phyloP scores from a whole-genome alignment of 2,113 vertebrate species.

The Anser cygnoides region DNA sequence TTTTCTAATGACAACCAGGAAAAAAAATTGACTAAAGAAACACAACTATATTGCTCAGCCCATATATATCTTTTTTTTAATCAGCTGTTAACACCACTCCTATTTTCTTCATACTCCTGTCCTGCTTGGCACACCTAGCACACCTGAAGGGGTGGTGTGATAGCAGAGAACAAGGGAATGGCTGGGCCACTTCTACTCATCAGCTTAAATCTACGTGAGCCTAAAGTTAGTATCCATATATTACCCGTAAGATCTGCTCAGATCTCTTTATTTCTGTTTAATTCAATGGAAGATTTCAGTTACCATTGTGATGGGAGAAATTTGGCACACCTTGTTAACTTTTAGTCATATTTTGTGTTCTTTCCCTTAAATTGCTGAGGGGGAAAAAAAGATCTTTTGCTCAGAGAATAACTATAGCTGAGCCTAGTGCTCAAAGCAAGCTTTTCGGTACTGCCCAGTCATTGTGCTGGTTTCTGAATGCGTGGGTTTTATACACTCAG shows the following conservation, averaged over 20 bases:
- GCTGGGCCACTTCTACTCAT: not conserved
- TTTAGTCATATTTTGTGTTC: not conserved
- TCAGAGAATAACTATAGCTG: not conserved
- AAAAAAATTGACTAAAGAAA: not conserved
- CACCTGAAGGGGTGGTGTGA: not conserved
- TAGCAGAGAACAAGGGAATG: not conserved
- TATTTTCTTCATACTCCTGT: not conserved
- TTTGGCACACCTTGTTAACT: not conserved
- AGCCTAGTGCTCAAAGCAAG: not conserved
- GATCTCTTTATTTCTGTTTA: not conserved
- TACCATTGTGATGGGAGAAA: not conserved
- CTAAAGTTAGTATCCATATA: not conserved
- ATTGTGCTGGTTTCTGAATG: not conserved
- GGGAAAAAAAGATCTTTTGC: not conserved
- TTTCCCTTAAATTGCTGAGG: not conserved
- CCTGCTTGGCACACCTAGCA: not conserved
- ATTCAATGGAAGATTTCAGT: not conserved
- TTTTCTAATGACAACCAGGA: not conserved
- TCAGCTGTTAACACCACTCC: not conserved
- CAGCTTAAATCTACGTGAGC: not conserved
- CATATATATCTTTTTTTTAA: not conserved
- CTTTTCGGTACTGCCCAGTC: not conserved
- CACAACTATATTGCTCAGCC: not conserved
- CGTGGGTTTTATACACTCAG: not conserved
- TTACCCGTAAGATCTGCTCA: not conserved